Percentiles rank a stretch among this genome's conserved stretches.
phyloP scores from a whole-genome alignment of 1,140 invertebrate species.

The Phortica variegata region DNA sequence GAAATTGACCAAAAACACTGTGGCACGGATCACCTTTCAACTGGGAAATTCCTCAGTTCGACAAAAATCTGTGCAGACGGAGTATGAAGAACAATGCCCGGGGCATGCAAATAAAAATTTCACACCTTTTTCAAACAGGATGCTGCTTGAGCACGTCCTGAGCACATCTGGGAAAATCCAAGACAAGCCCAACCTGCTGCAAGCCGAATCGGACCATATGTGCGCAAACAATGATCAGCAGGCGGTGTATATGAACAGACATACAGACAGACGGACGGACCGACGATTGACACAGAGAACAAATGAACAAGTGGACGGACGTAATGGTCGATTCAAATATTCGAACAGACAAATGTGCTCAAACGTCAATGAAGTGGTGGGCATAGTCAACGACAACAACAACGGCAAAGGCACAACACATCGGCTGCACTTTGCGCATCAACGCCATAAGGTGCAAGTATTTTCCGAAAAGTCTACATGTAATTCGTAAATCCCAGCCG shows the following conservation, averaged over 20 bases:
- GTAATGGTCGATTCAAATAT: neutral
- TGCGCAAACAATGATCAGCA: no score
- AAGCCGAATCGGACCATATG: neutral
- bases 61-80: slow-evolving; percentile 14
- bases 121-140: slow-evolving; percentile 30
- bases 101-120: slow-evolving; percentile 54
- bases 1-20: neutral
- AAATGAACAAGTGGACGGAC: neutral
- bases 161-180: slow-evolving; percentile 31
- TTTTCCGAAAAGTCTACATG: slow-evolving; percentile 13
- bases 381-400: neutral
- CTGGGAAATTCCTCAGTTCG: slow-evolving; percentile 40
- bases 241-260: no score
- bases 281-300: slow-evolving; percentile 8
- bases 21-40: slow-evolving; percentile 42
- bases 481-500: slow-evolving; percentile 52
- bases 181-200: slow-evolving; percentile 14
- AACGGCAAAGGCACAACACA: neutral
- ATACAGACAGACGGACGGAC: slow-evolving; percentile 21
- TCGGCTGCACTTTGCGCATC: no score
- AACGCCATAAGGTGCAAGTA: neutral
- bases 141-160: neutral
- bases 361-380: neutral
- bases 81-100: no score
- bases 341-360: neutral